Evolutionary conservation across 2,888 invertebrate species (phyloP).

Genomic region (Pantelozetes paolii): DNA sequence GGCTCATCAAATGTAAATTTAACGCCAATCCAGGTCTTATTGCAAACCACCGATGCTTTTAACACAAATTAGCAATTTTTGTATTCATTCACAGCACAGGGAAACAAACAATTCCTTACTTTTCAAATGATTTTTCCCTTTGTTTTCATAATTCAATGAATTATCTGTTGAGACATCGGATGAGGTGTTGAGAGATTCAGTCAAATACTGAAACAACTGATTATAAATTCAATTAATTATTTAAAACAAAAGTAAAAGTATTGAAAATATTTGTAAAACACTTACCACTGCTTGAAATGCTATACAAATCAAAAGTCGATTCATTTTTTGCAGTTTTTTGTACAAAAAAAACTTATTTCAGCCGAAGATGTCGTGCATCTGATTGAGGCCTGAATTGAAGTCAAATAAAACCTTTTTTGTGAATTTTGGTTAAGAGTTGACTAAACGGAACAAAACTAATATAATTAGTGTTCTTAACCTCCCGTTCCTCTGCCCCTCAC

Average conservation of each 20-base stretch:
- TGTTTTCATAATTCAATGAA: not conserved
- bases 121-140: not conserved
- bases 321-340: conserved; percentile 1
- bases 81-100: not conserved
- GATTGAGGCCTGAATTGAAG: not conserved
- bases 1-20: conserved; percentile 47
- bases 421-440: not conserved
- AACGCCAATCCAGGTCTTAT: conserved; percentile 45
- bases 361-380: not conserved
- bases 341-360: not conserved
- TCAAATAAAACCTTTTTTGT: not conserved
- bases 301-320: conserved; percentile 15
- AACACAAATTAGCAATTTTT: not conserved
- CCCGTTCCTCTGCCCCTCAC: too few species aligned
- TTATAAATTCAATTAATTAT: not conserved
- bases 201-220: not conserved
- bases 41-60: conserved; percentile 46
- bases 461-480: not conserved
- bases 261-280: too few species aligned
- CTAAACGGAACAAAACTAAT: not conserved
- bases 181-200: not conserved
- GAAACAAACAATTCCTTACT: not conserved
- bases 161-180: not conserved
- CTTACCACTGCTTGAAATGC: conserved; percentile 19
- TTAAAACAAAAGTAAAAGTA: not conserved